Base-by-base conservation (phyloP, 2,113 vertebrate genomes). In the Cettia cetti region DNA sequence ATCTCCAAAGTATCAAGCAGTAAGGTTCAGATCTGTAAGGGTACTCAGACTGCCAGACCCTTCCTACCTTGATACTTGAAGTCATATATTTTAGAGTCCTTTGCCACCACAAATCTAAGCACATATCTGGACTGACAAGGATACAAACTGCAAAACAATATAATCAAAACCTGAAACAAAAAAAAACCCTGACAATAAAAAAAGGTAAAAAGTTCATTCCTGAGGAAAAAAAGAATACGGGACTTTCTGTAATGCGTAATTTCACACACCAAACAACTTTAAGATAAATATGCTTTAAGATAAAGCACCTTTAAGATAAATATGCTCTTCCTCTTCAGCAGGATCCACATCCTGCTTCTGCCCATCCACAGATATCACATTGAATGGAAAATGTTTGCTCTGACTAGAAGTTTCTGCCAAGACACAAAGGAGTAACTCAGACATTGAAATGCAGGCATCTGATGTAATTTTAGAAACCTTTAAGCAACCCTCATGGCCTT, bases 311-410 rank as follows among this genome's bases (percentile, higher is more conserved):
- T 0, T n/a, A 92, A 92, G 47, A 74, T 44, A 96, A 92, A 77
- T 59, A 92, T 8, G 11, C 39, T 89, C 54, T 86, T 92, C 68
- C 77, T 70, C 31, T 80, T 86, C 72, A 89, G 33, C 64, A 95
- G 89, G 96, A 95, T 89, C 47, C 27, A 92, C 52, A 84, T 96
- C 96, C 96, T 94, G 64, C 10, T 56, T 18, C 76, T 70, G 20
- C 15, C 54, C n/a, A 45, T 70, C 18, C 28, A 68, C 21, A 71
- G 35, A 30, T 8, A 66, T 4, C 65, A 44, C 17, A 52, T 3
- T 35, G 30, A 72, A 35, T 16, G 20, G 35, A 80, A 92, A 6
- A 27, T 21, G 20, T 92, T 91, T 94, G 63, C 7, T 83, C 45
- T 89, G 15, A 28, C 28, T 19, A 59, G 40, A 82, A 54, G 9